Evolutionary conservation across 2,888 invertebrate species (phyloP).

Genomic region (Camponotus fellah): DNA sequence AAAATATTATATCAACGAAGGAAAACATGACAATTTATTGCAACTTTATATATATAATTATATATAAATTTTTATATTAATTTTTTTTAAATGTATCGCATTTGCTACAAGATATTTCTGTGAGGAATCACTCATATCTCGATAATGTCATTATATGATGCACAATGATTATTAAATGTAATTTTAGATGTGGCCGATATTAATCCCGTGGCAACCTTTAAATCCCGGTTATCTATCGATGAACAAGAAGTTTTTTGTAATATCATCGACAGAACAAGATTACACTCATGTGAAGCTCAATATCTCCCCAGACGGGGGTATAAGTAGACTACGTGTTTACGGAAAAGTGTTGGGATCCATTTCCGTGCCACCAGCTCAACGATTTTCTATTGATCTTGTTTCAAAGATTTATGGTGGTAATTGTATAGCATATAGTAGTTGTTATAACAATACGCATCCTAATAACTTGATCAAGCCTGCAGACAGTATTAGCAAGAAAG

Average conservation of each 20-base stretch:
- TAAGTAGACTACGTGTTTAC: slow-evolving; percentile 86
- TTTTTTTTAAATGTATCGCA: background rate
- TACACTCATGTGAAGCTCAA: slow-evolving; percentile 69
- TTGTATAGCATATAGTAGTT: background rate
- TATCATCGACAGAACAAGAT: slow-evolving; percentile 73
- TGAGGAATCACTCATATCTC: background rate
- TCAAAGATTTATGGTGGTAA: background rate
- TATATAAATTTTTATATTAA: no score
- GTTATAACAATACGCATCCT: background rate
- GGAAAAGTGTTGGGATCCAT: background rate
- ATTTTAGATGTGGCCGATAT: slow-evolving; percentile 88
- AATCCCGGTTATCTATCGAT: slow-evolving; percentile 88
- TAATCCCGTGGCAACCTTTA: slow-evolving; percentile 87
- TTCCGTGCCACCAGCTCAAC: background rate
- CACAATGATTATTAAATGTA: background rate
- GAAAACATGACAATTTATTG: no score
- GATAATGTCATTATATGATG: background rate
- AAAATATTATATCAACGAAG: no score
- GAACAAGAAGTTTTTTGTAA: slow-evolving; percentile 88
- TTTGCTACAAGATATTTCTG: background rate
- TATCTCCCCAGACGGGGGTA: slow-evolving; percentile 89
- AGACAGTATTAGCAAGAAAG: background rate
- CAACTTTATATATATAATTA: no score
- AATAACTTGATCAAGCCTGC: background rate
- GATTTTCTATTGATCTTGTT: background rate